Evolutionary conservation across 2,888 invertebrate species (phyloP).

Genomic region (Xestia c-nigrum): DNA sequence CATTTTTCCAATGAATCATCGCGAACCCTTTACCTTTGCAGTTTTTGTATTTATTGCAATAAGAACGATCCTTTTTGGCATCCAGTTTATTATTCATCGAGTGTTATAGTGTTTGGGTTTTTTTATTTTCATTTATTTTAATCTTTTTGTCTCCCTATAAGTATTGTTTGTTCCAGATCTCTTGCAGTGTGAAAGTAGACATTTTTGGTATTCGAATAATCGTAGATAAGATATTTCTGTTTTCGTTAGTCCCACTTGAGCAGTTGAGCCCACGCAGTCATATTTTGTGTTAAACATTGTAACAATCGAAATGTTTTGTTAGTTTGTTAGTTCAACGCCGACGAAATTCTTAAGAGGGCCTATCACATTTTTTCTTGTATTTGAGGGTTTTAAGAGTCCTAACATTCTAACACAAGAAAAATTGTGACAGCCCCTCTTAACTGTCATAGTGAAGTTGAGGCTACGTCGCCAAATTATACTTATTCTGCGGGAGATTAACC

Average conservation of each 20-base stretch:
- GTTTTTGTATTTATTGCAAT: conserved; percentile 31
- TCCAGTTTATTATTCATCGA: conserved; percentile 22
- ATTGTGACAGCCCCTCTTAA: too few relatives aligned
- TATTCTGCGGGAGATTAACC: neutral
- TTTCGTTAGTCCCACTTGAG: conserved; percentile 6
- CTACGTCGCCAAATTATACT: neutral
- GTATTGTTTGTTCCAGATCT: neutral
- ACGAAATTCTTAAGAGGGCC: conserved; percentile 16
- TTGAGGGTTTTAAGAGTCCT: too few relatives aligned
- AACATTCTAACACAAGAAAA: too few relatives aligned
- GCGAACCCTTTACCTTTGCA: conserved; percentile 56
- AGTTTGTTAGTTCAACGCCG: conserved; percentile 46
- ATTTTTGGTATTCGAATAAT: conserved; percentile 3
- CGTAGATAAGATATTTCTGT: conserved; percentile 1
- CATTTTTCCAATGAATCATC: conserved; percentile 68
- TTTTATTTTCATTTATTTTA: neutral
- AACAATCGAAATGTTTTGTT: conserved; percentile 19
- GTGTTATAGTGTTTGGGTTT: conserved; percentile 8
- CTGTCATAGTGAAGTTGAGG: too few relatives aligned
- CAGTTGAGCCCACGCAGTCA: conserved; percentile 38
- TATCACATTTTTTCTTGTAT: too few relatives aligned
- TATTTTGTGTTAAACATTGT: conserved; percentile 29
- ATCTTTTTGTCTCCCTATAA: neutral
- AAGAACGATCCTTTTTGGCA: conserved; percentile 6
- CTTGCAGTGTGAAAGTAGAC: neutral